Evolutionary conservation across 2,888 invertebrate species (phyloP).

Genomic region (Brachyptera putata): DNA sequence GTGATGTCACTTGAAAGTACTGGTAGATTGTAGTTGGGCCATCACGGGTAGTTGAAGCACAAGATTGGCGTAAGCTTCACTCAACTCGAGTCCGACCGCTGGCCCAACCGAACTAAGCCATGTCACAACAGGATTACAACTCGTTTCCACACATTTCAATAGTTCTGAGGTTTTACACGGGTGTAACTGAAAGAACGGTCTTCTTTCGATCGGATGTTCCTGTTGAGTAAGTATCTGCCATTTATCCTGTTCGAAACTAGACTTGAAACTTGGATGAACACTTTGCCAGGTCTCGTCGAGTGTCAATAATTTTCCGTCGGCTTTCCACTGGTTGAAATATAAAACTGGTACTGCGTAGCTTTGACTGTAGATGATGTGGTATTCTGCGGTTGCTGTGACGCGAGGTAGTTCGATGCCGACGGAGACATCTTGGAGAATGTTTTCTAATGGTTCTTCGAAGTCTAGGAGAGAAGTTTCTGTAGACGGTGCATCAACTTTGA

Average conservation of each 20-base stretch:
- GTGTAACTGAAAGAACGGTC: conserved; percentile 37
- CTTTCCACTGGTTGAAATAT: conserved; percentile 56
- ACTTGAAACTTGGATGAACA: conserved; percentile 48
- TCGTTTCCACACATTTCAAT: conserved; percentile 15
- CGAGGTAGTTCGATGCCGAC: background rate
- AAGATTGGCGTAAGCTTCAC: conserved; percentile 28
- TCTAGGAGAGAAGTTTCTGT: background rate
- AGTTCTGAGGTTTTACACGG: conserved; percentile 37
- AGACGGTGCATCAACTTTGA: background rate
- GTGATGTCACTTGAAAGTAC: too few species aligned
- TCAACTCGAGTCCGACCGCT: conserved; percentile 30
- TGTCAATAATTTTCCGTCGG: conserved; percentile 32
- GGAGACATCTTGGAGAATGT: background rate
- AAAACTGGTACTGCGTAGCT: conserved; percentile 41
- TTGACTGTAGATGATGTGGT: conserved; percentile 37
- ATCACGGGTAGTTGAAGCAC: too few species aligned
- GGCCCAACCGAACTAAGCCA: conserved; percentile 37
- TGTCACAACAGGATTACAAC: conserved; percentile 34
- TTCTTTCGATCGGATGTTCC: conserved; percentile 37
- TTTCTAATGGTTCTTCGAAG: conserved; percentile 4
- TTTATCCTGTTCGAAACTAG: conserved; percentile 61
- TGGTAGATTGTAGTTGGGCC: too few species aligned
- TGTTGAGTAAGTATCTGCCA: conserved; percentile 42
- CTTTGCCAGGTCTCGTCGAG: conserved; percentile 32
- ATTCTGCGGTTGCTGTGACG: conserved; percentile 42